Percentiles rank a stretch among this genome's conserved stretches.
These are phyloP conservation scores for Corella eumyota DNA, from an alignment of 23 tunicate species.

Conservation along the genomic window DNA sequence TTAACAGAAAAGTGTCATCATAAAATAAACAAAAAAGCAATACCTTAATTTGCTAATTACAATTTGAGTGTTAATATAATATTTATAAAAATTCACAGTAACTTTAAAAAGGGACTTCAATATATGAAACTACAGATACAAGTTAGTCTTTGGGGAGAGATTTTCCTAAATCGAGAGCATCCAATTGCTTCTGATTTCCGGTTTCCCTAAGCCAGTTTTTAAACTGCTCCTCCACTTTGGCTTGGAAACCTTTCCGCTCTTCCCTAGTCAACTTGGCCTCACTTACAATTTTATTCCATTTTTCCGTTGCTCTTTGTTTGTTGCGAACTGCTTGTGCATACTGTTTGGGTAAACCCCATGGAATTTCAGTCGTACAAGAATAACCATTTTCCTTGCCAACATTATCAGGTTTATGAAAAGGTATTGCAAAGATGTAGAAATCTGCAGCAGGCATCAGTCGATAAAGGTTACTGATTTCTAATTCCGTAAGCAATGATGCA, in stretches of 20 bases:
- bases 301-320: constrained; percentile 49
- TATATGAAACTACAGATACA: too few relatives aligned
- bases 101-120: too few relatives aligned
- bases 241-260: constrained; percentile 43
- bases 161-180: constrained; percentile 53
- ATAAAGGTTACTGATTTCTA: constrained; percentile 13
- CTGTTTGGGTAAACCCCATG: constrained; percentile 58
- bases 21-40: too few relatives aligned
- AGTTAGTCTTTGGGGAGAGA: too few relatives aligned
- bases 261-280: constrained; percentile 61
- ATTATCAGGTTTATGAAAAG: constrained; percentile 21
- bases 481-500: not conserved
- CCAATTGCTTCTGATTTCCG: constrained; percentile 61
- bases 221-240: constrained; percentile 55
- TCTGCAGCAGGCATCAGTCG: constrained; percentile 39
- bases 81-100: too few relatives aligned
- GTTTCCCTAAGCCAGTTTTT: constrained; percentile 63
- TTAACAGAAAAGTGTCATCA: too few relatives aligned
- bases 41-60: too few relatives aligned
- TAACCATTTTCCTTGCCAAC: not conserved
- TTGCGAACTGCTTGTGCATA: constrained; percentile 55
- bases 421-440: constrained; percentile 58
- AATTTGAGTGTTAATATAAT: too few relatives aligned
- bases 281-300: constrained; percentile 65
- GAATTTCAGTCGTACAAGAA: constrained; percentile 33